These are phyloP conservation scores for Torymus aiolomorphi DNA, from an alignment of 2,888 invertebrate species.

Conservation along the genomic window DNA sequence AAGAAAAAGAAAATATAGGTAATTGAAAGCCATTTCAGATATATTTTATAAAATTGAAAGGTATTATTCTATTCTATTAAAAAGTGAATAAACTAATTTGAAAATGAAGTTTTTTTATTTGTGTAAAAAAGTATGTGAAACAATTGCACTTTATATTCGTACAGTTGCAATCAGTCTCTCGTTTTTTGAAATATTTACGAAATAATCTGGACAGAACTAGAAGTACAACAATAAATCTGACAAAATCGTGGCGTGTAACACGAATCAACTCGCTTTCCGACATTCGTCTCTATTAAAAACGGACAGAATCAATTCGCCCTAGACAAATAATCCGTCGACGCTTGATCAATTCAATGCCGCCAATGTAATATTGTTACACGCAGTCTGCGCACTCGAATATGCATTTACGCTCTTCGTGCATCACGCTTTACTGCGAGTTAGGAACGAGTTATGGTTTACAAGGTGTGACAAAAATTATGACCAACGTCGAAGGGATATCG, in stretches of 20 bases:
- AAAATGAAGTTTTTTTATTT: too few species aligned
- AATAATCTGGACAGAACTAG: too few species aligned
- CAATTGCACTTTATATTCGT: too few species aligned
- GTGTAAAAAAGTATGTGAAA: too few species aligned
- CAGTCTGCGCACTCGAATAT: constrained; percentile 18
- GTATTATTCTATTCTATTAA: too few species aligned
- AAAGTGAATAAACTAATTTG: too few species aligned
- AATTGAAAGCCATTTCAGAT: too few species aligned
- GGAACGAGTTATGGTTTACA: constrained; percentile 62
- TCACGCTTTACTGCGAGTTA: neutral
- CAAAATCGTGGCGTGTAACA: neutral
- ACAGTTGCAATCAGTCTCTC: too few species aligned
- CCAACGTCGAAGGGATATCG: constrained; percentile 65
- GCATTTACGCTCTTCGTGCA: neutral
- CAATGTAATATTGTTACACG: constrained; percentile 16
- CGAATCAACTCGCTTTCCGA: neutral
- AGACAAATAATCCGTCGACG: neutral
- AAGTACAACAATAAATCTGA: neutral
- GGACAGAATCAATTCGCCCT: constrained; percentile 2
- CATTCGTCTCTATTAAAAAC: constrained; percentile 39
- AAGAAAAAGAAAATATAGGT: too few species aligned
- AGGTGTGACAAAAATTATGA: constrained; percentile 68
- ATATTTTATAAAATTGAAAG: too few species aligned
- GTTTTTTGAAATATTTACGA: too few species aligned
- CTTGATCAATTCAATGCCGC: constrained; percentile 6